Evolutionary conservation across 2,797 vertebrate species (phyloP).

Genomic region (Somateria mollissima): DNA sequence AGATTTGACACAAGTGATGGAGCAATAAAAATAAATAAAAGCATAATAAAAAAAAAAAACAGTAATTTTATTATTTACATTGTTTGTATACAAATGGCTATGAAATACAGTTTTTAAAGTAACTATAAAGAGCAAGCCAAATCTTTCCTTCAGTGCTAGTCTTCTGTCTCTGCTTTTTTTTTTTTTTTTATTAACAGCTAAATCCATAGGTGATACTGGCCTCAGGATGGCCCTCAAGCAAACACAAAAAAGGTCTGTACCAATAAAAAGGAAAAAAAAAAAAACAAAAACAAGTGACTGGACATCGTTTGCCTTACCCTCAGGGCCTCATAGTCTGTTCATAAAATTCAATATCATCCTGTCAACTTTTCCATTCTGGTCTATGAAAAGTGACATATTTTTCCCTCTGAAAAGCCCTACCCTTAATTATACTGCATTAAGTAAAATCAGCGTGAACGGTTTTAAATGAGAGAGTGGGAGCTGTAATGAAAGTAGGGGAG

Average conservation of each 20-base stretch:
- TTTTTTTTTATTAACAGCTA: background rate
- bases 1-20: background rate
- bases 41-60: background rate
- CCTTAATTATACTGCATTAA: slow-evolving; percentile 35
- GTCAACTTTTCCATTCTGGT: background rate
- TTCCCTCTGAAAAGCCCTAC: background rate
- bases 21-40: background rate
- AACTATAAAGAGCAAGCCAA: background rate
- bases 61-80: background rate
- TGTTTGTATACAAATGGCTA: background rate
- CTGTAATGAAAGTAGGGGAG: slow-evolving; percentile 43
- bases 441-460: slow-evolving; percentile 42
- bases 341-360: background rate
- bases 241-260: background rate
- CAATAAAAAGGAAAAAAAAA: background rate
- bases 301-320: background rate
- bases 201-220: background rate
- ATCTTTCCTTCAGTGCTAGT: background rate
- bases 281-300: background rate
- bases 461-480: slow-evolving; percentile 36
- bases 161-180: background rate
- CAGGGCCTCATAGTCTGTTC: background rate
- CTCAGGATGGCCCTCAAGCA: background rate
- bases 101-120: background rate
- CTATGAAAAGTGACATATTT: background rate